Percentiles rank a stretch among this genome's conserved stretches.
Evolutionary conservation across 2,797 vertebrate species (phyloP).

Genomic region (Micropoecilia bifurca): DNA sequence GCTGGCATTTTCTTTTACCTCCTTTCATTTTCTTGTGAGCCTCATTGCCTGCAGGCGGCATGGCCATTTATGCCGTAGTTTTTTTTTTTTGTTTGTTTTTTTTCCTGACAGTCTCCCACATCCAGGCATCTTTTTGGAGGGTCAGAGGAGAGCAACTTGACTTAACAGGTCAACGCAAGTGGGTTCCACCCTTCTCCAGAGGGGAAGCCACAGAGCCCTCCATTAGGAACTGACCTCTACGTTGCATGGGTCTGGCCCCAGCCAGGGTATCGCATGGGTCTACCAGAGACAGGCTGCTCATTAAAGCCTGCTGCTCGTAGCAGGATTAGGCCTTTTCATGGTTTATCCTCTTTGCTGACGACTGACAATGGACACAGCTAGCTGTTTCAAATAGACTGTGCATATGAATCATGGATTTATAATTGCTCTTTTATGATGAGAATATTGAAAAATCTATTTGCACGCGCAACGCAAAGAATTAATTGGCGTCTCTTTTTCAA

Average conservation of each 20-base stretch:
- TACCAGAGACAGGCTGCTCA: constrained; percentile 80
- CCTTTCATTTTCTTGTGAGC: constrained; percentile 55
- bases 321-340: constrained; percentile 82
- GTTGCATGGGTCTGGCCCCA: constrained; percentile 71
- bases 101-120: constrained; percentile 69
- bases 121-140: constrained; percentile 75
- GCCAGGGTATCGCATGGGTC: constrained; percentile 79
- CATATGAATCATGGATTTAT: constrained; percentile 80
- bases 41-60: constrained; percentile 64
- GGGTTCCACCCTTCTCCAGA: constrained; percentile 80
- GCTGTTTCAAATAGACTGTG: constrained; percentile 77
- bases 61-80: constrained; percentile 64
- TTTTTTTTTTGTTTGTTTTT: constrained; percentile 22
- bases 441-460: constrained; percentile 79
- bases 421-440: constrained; percentile 82
- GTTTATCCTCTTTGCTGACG: constrained; percentile 80
- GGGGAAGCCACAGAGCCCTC: constrained; percentile 78
- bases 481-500: constrained; percentile 80
- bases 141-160: constrained; percentile 83
- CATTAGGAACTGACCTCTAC: constrained; percentile 80
- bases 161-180: constrained; percentile 84
- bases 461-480: constrained; percentile 75
- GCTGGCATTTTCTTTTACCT: constrained; percentile 54
- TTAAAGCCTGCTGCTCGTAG: constrained; percentile 79
- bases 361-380: constrained; percentile 76